Evolutionary conservation across 2,113 vertebrate genomes (phyloP), one percentile per base, ranked within the genome.

Genomic region (Ardeotis arabs): DNA sequence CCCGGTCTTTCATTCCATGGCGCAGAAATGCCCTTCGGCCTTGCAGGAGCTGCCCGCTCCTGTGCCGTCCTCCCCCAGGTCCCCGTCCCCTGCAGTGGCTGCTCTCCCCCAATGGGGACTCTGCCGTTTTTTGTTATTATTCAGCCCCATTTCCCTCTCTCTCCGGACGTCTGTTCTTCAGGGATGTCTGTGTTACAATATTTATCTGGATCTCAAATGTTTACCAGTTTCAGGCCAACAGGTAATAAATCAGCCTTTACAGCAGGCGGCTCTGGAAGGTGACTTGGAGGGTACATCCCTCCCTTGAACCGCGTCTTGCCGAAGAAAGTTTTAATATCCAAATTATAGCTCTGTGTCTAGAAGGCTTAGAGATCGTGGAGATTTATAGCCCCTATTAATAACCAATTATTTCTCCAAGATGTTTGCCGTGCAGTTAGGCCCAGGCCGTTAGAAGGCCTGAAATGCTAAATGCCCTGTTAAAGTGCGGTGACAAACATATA

Each of bases 371-470:
- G 92, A 94, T 89, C 70, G 22, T 5, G 9, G 95, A 97, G 94
- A 97, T 97, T 97, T 97, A 97, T 97, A 72, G 93, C 91, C 70
- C 87, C 93, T 87, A 97, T 97, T 97, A 97, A 97, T 95, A 97
- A 96, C 89, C 96, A 97, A 97, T 97, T 97, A 97, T 95, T 97
- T 70, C 91, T 93, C 90, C 39, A 81, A 66, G 75, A 69, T n/a
- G 10, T 93, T 96, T 83, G 80, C 93, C 5, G 2, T 63, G 94
- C 68, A 62, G 75, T 77, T 52, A 55, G 75, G 86, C 83, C 84
- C 74, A 21, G 31, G 84, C 93, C 1, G 11, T 94, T 59, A 47
- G 72, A 86, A 62, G 74, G 78, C 77, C 95, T 41, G 70, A 68
- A 59, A 95, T 92, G 84, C 95, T 93, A 95, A 97, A 96, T 95